These are phyloP conservation scores for Pelodiscus sinensis DNA, from an alignment of 2,113 vertebrate species.

Conservation along the genomic window DNA sequence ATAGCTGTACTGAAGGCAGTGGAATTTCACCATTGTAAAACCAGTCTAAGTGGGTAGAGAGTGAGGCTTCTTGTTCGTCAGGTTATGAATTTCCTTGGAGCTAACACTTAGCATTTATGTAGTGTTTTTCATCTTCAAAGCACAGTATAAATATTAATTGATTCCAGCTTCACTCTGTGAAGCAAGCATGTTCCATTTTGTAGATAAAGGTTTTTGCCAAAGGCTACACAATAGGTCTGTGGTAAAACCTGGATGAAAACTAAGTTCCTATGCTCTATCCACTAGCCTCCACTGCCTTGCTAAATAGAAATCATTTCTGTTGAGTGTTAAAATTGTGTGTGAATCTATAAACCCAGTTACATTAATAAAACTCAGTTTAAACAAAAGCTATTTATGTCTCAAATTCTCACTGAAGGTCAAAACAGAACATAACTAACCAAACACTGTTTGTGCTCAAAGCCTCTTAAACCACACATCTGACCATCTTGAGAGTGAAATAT, in stretches of 20 bases:
- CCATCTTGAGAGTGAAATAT: slow-evolving; percentile 4
- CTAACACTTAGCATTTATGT: slow-evolving; percentile 69
- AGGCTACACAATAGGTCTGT: not conserved
- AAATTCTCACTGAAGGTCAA: not conserved
- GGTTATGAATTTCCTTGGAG: slow-evolving; percentile 47
- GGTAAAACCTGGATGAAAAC: not conserved
- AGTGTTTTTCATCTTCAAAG: slow-evolving; percentile 65
- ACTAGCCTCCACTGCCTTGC: not conserved
- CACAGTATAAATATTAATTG: slow-evolving; percentile 68
- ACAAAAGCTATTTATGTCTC: slow-evolving; percentile 63
- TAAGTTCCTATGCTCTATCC: not conserved
- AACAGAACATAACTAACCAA: slow-evolving; percentile 46
- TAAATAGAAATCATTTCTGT: not conserved
- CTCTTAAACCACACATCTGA: slow-evolving; percentile 43
- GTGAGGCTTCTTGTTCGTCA: slow-evolving; percentile 55
- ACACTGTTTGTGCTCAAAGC: slow-evolving; percentile 29
- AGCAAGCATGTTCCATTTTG: slow-evolving; percentile 28
- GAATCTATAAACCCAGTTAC: slow-evolving; percentile 45
- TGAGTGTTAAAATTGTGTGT: not conserved
- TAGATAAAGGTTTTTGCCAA: slow-evolving; percentile 10
- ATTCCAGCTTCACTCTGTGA: slow-evolving; percentile 58
- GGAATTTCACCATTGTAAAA: not conserved
- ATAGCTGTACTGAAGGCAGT: not conserved
- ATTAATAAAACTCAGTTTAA: slow-evolving; percentile 30
- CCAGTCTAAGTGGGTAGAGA: not conserved